Percentiles rank a stretch among this genome's conserved stretches.
Conservation (phyloP, 2,797 vertebrate genomes). For the Dryobates pubescens region DNA sequence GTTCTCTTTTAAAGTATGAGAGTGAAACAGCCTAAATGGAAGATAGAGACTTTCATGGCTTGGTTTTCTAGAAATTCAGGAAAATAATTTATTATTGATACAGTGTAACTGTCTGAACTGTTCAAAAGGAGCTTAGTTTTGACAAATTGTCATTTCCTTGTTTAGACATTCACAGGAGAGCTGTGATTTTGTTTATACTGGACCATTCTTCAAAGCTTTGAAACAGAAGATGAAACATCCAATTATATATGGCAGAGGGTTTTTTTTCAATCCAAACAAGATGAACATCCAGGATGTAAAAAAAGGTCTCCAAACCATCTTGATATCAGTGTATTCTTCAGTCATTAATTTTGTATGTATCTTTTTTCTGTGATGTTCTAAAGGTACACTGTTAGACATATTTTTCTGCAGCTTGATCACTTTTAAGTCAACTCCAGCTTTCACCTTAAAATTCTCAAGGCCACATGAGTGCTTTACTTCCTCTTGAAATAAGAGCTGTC, state of each 20-base stretch:
- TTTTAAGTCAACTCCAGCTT: background rate
- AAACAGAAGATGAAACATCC: background rate
- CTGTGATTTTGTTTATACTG: background rate
- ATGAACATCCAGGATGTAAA: background rate
- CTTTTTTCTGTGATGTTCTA: background rate
- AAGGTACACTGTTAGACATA: background rate
- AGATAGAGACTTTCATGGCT: background rate
- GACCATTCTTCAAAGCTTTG: background rate
- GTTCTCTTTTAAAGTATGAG: background rate
- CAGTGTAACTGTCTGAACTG: background rate
- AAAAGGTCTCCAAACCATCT: background rate
- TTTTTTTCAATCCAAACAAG: background rate
- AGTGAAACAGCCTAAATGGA: background rate
- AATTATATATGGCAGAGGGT: rapidly evolving
- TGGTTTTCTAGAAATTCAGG: background rate
- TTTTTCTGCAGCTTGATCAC: background rate
- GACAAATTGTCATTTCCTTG: background rate
- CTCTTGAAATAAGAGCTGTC: too few relatives aligned
- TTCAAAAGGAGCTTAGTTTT: background rate
- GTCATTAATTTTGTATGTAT: background rate
- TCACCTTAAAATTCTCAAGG: background rate
- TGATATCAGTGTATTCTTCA: background rate
- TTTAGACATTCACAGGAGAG: background rate
- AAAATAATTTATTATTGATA: background rate
- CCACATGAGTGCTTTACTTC: background rate